phyloP scores from a whole-genome alignment of 2,113 vertebrate species.

The Phoxinus phoxinus region DNA sequence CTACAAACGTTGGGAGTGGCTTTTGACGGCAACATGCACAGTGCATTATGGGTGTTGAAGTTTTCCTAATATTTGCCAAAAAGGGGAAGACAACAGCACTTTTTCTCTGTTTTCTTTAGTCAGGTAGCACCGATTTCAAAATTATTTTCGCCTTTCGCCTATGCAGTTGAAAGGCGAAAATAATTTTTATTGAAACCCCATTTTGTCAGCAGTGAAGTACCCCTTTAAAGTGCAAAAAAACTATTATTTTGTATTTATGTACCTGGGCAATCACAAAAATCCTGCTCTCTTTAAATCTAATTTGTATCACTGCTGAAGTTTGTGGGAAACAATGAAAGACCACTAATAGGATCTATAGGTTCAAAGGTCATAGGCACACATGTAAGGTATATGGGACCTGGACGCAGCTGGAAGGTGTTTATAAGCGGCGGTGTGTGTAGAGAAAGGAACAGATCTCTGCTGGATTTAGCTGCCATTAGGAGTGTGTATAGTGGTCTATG shows the following conservation, averaged over 20 bases:
- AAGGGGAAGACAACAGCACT: no score
- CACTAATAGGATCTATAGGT: neutral
- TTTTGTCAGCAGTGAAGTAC: no score
- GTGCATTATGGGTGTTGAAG: no score
- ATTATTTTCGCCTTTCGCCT: no score
- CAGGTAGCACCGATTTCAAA: no score
- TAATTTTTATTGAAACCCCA: no score
- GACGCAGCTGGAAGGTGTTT: constrained; percentile 23
- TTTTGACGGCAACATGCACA: no score
- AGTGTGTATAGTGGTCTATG: neutral
- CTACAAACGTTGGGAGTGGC: no score
- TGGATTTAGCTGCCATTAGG: neutral
- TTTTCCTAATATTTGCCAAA: no score
- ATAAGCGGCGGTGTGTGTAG: neutral
- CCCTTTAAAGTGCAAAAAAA: neutral
- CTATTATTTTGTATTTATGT: neutral
- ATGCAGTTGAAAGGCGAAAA: no score
- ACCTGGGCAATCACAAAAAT: neutral
- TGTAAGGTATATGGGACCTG: neutral
- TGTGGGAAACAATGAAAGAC: constrained; percentile 1
- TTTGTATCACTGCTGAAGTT: neutral
- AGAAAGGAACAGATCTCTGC: neutral
- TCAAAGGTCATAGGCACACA: constrained; percentile 1
- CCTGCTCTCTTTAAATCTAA: neutral
- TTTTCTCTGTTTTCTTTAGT: no score